A percentile compares a stretch with the other conserved stretches of the same genome.
Evolutionary conservation across 1,140 invertebrate species (phyloP).

Genomic region (Meloidogyne exigua): DNA sequence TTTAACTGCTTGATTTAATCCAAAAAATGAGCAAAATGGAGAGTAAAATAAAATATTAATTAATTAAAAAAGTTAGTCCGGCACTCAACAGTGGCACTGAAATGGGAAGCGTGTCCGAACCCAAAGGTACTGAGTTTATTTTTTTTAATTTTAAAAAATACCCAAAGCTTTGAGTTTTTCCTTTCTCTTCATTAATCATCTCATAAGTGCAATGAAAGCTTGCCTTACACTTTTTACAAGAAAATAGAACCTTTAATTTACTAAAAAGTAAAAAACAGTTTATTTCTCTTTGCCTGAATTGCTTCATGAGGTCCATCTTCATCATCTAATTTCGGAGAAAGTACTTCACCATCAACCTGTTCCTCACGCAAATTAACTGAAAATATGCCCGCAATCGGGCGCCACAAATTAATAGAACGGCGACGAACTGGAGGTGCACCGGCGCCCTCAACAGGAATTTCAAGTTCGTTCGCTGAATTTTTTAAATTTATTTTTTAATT

Average conservation of each 20-base stretch:
- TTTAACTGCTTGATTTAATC: too few species aligned
- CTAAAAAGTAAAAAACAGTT: neutral
- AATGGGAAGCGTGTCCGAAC: too few species aligned
- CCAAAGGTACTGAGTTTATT: too few species aligned
- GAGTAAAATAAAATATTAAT: too few species aligned
- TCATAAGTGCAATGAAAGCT: slow-evolving; percentile 26
- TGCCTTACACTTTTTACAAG: slow-evolving; percentile 13
- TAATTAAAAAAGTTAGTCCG: too few species aligned
- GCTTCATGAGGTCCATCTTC: slow-evolving; percentile 21
- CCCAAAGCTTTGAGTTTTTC: slow-evolving; percentile 25
- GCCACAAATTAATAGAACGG: slow-evolving; percentile 18
- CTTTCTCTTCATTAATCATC: slow-evolving; percentile 15
- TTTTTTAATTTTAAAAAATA: neutral
- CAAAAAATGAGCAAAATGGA: too few species aligned
- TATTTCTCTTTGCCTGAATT: neutral
- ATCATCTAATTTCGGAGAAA: neutral
- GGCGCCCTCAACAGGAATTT: neutral
- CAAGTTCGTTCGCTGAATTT: neutral
- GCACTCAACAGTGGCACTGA: too few species aligned
- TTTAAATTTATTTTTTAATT: neutral
- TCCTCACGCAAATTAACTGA: slow-evolving; percentile 16
- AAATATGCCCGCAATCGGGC: slow-evolving; percentile 23
- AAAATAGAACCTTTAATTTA: slow-evolving; percentile 11
- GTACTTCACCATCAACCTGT: neutral
- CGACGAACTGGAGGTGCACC: neutral